These are phyloP conservation scores for Acestrorhynchus altus DNA, from an alignment of 2,797 vertebrate genomes.

Conservation along the genomic window DNA sequence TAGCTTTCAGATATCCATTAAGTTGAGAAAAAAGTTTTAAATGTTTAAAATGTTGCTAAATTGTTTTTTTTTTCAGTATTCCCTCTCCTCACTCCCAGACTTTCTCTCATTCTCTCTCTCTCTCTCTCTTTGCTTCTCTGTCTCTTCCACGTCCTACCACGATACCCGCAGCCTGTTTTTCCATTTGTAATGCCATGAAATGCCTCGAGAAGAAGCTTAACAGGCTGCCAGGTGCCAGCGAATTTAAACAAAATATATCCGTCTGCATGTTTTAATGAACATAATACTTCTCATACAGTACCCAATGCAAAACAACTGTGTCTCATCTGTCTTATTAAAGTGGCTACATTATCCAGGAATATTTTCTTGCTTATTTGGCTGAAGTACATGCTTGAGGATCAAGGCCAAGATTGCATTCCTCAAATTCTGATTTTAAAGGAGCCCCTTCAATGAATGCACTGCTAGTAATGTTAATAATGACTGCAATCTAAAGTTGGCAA, in stretches of 20 bases:
- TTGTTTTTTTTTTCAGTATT: not conserved
- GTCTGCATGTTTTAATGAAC: not conserved
- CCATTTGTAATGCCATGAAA: not conserved
- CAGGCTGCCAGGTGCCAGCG: not conserved
- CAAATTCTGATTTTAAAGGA: not conserved
- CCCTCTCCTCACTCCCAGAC: not conserved
- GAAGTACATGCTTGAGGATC: not conserved
- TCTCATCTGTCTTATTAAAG: not conserved
- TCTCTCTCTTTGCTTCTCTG: too few relatives aligned
- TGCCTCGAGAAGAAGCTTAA: not conserved
- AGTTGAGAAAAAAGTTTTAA: not conserved
- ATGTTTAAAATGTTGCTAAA: too few relatives aligned
- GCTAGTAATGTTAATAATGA: not conserved
- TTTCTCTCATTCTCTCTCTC: not conserved
- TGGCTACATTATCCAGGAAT: not conserved
- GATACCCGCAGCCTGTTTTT: too few relatives aligned
- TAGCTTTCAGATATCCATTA: slow-evolving; percentile 4
- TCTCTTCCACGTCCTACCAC: not conserved
- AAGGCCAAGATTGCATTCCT: slow-evolving; percentile 9
- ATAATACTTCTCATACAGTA: not conserved
- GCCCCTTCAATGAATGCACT: not conserved
- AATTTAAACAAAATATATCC: not conserved
- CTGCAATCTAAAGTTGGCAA: not conserved
- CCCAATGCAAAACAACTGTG: not conserved
- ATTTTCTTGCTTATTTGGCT: not conserved